Conservation (phyloP, 2,113 vertebrate genomes). For the Entosphenus tridentatus region DNA sequence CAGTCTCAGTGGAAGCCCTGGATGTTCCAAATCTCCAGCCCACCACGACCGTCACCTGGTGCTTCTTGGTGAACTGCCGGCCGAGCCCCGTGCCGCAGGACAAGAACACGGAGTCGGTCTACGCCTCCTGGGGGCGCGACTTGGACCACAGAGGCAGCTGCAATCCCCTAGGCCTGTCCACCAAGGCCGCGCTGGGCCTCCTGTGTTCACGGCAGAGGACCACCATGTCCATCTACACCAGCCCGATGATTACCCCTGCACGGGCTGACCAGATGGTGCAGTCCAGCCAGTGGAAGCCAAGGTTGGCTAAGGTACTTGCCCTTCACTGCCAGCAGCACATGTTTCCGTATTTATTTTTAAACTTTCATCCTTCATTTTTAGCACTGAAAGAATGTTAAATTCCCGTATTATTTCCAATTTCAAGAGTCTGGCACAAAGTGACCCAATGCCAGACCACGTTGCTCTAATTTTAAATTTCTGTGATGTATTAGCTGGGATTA, state of each 20-base stretch:
- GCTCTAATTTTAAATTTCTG: too few relatives aligned
- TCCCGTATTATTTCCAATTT: too few relatives aligned
- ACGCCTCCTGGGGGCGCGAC: conserved; percentile 42
- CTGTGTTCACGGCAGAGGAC: conserved; percentile 70
- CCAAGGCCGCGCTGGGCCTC: conserved; percentile 68
- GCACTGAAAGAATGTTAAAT: too few relatives aligned
- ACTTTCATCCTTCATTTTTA: too few relatives aligned
- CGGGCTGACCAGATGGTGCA: conserved; percentile 79
- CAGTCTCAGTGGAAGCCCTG: conserved; percentile 33
- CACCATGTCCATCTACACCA: conserved; percentile 43
- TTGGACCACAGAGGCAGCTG: conserved; percentile 13
- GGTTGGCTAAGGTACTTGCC: conserved; percentile 54
- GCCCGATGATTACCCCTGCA: conserved; percentile 50
- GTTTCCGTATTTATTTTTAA: too few relatives aligned
- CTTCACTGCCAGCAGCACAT: too few relatives aligned
- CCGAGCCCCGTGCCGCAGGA: conserved; percentile 46
- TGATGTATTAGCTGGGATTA: too few relatives aligned
- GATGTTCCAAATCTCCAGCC: conserved; percentile 66
- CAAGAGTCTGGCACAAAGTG: too few relatives aligned
- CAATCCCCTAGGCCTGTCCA: conserved; percentile 73
- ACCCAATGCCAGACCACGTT: too few relatives aligned
- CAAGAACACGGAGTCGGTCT: conserved; percentile 49
- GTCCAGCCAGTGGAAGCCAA: conserved; percentile 71
- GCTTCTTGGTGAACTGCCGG: conserved; percentile 87
- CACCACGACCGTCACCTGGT: conserved; percentile 81